Conservation (phyloP, 2,888 invertebrate genomes). For the Craniophora ligustri region DNA sequence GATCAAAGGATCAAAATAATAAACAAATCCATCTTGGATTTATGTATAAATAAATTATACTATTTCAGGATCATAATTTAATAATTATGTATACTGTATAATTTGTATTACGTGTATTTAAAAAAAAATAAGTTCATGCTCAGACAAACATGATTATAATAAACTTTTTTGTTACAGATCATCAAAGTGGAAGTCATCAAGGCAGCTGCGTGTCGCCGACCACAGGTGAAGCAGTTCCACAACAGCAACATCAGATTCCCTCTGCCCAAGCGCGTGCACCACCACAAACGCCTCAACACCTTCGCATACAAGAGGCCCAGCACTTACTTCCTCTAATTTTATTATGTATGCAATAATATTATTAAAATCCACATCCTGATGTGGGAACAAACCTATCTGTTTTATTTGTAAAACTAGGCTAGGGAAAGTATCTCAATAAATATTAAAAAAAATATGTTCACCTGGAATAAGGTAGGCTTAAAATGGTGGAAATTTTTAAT, state of each 20-base stretch:
- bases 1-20: no score
- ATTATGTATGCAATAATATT: constrained; percentile 64
- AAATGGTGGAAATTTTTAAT: no score
- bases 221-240: constrained; percentile 99
- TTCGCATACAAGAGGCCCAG: constrained; percentile 95
- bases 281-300: constrained; percentile 94
- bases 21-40: no score
- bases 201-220: constrained; percentile 96
- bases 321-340: constrained; percentile 91
- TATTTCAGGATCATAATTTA: no score
- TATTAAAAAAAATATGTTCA: no score
- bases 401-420: constrained; percentile 13
- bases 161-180: constrained; percentile 90
- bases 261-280: constrained; percentile 96
- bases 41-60: no score
- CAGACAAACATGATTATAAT: no score
- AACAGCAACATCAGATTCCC: constrained; percentile 99
- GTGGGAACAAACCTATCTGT: constrained; percentile 58
- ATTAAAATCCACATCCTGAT: constrained; percentile 74
- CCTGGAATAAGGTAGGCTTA: no score
- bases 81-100: no score
- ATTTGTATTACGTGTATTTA: no score
- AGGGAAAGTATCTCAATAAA: no score
- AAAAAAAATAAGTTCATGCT: no score
- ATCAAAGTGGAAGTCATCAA: constrained; percentile 98